A percentile compares a stretch with the other conserved stretches of the same genome.
Conservation (phyloP, 2,888 invertebrate species). For the Trileptium ribeirensis region DNA sequence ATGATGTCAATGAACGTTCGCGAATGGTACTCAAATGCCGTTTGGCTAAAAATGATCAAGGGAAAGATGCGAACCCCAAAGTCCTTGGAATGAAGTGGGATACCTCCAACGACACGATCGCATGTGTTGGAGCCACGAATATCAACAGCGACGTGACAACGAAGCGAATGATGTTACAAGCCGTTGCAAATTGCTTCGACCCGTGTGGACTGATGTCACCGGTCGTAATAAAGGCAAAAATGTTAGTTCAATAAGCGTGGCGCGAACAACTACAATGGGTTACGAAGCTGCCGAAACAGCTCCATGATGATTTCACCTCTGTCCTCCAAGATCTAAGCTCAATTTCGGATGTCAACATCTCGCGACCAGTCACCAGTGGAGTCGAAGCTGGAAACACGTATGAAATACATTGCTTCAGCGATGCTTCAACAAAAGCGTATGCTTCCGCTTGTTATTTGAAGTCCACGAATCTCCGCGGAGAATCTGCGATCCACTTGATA, state of each 20-base stretch:
- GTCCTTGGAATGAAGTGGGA: too few relatives aligned
- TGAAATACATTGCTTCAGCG: constrained; percentile 17
- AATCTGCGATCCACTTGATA: neutral
- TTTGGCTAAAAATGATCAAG: too few relatives aligned
- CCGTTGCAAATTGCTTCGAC: neutral
- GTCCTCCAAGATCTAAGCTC: neutral
- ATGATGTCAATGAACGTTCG: too few relatives aligned
- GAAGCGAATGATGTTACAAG: neutral
- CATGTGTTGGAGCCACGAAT: neutral
- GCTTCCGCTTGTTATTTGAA: constrained; percentile 4
- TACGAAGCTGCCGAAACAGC: neutral
- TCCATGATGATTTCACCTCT: neutral
- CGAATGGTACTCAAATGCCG: too few relatives aligned
- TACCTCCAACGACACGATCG: neutral
- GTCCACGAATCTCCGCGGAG: neutral
- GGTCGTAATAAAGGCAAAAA: neutral
- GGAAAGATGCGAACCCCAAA: too few relatives aligned
- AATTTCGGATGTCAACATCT: neutral
- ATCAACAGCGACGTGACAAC: neutral
- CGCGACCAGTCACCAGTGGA: neutral
- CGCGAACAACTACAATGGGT: neutral
- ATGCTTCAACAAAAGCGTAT: constrained; percentile 22
- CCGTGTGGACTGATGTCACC: neutral
- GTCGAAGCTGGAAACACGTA: neutral
- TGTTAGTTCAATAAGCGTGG: neutral